Conservation (phyloP, 2,888 invertebrate species). For the Ichneumoninae sp. region DNA sequence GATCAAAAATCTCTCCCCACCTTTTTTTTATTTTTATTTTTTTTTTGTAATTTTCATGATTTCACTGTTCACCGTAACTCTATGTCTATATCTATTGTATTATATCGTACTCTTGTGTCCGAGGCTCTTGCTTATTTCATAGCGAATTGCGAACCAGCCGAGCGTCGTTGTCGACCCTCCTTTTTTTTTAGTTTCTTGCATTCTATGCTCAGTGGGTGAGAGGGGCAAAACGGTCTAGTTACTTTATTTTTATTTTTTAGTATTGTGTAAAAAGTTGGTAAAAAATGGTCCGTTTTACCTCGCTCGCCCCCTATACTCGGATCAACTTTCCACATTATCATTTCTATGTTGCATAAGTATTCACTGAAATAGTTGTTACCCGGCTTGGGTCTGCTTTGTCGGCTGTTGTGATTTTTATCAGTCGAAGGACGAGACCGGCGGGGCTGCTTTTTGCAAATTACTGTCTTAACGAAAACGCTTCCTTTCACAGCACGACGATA, state of each 20-base stretch:
- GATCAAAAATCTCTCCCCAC: not conserved
- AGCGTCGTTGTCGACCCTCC: not conserved
- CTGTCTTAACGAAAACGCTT: conserved; percentile 18
- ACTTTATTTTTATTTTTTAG: too few species aligned
- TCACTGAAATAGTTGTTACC: conserved; percentile 40
- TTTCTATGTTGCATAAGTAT: conserved; percentile 53
- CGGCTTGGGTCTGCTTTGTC: conserved; percentile 48
- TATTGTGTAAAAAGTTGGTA: too few species aligned
- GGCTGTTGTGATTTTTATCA: not conserved
- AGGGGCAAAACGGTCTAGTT: too few species aligned
- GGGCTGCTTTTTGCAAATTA: conserved; percentile 32
- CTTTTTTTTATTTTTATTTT: conserved; percentile 19
- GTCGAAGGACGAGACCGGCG: conserved; percentile 15
- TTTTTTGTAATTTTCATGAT: conserved; percentile 65
- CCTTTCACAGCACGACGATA: conserved; percentile 7
- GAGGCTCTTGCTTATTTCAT: conserved; percentile 56
- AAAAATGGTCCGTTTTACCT: not conserved
- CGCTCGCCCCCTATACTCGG: not conserved
- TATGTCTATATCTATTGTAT: conserved; percentile 64
- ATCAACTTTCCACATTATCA: not conserved
- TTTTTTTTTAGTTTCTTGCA: not conserved
- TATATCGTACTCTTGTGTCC: conserved; percentile 83
- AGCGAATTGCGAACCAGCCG: conserved; percentile 12
- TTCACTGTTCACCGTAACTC: conserved; percentile 52
- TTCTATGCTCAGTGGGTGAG: not conserved